A percentile compares a stretch with the other conserved stretches of the same genome.
phyloP scores from a whole-genome alignment of 2,888 invertebrate genomes.

The Dryocosmus kuriphilus region DNA sequence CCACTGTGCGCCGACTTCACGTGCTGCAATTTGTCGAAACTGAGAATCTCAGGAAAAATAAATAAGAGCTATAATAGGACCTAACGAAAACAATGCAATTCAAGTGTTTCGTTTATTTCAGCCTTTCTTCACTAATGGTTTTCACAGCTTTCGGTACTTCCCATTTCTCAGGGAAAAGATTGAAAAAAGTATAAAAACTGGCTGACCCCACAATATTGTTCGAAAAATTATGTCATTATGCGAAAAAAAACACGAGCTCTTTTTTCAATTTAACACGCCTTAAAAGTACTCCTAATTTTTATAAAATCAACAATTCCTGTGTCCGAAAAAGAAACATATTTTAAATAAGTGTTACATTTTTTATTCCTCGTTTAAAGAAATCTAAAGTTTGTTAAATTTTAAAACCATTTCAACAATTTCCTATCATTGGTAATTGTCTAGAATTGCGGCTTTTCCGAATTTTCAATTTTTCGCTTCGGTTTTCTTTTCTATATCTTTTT shows the following conservation, averaged over 20 bases:
- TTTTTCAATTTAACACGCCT: neutral
- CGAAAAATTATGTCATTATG: slow-evolving; percentile 17
- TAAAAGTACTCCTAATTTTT: neutral
- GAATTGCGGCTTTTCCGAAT: too few species aligned
- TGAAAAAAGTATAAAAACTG: neutral
- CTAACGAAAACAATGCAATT: neutral
- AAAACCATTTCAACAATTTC: too few species aligned
- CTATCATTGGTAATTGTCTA: too few species aligned
- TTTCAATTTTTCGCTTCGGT: too few species aligned
- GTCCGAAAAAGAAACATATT: too few species aligned
- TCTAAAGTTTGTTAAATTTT: too few species aligned
- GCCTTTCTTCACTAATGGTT: slow-evolving; percentile 4
- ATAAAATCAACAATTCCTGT: neutral
- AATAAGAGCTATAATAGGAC: neutral
- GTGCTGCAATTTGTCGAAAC: slow-evolving; percentile 24
- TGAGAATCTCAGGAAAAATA: neutral
- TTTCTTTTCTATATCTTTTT: too few species aligned
- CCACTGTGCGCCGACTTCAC: neutral
- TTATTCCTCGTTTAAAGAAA: too few species aligned
- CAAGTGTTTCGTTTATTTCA: neutral
- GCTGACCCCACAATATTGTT: neutral
- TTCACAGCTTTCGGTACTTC: slow-evolving; percentile 19
- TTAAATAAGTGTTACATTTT: too few species aligned
- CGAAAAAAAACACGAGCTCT: neutral
- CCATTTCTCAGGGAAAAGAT: neutral